Evolutionary conservation across 2,113 vertebrate species (phyloP).

Genomic region (Rutilus rutilus): DNA sequence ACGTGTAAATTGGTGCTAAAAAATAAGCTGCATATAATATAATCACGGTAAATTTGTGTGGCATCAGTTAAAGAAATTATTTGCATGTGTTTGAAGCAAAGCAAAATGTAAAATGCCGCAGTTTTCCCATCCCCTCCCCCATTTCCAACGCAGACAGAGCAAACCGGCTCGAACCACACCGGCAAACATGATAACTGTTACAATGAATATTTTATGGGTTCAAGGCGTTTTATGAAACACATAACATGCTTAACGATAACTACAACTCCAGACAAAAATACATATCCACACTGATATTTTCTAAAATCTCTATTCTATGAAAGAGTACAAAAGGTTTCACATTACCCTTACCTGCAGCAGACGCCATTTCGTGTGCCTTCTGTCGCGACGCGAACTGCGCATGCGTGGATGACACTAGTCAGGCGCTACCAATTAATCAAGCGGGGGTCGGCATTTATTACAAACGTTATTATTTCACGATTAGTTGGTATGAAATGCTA

Average conservation of each 20-base stretch:
- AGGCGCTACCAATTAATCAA: conserved; percentile 7
- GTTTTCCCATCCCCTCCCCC: conserved; percentile 41
- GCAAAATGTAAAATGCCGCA: not conserved
- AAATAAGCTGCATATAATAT: not conserved
- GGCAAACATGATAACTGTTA: not conserved
- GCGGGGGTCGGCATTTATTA: not conserved
- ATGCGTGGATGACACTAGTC: conserved; percentile 38
- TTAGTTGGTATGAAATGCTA: not conserved
- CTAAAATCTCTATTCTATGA: not conserved
- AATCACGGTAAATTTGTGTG: not conserved
- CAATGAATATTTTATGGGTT: not conserved
- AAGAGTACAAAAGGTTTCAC: not conserved
- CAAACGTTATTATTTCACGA: not conserved
- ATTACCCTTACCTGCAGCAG: conserved; percentile 57
- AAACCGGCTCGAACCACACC: conserved; percentile 32
- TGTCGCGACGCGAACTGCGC: conserved; percentile 31
- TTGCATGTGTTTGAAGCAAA: not conserved
- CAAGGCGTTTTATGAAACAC: not conserved
- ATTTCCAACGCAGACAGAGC: conserved; percentile 8
- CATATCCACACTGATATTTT: not conserved
- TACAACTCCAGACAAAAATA: not conserved
- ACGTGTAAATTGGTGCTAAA: not conserved
- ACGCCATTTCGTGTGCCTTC: conserved; percentile 63
- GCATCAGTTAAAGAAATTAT: not conserved
- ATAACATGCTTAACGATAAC: not conserved